Evolutionary conservation across 2,888 invertebrate genomes (phyloP).

Genomic region (Pterostichus niger): DNA sequence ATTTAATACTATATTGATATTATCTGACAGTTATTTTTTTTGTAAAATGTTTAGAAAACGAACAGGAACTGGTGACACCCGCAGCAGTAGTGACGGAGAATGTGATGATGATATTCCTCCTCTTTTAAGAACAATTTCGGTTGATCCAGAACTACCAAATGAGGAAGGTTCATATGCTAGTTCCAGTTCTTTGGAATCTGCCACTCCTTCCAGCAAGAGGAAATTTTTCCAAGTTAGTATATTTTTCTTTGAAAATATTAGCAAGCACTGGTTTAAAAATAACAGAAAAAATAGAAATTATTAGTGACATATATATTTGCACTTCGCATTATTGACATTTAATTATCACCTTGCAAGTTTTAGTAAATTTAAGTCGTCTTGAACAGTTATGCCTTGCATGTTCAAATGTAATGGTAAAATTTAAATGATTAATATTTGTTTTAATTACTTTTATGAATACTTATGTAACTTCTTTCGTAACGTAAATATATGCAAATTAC

Average conservation of each 20-base stretch:
- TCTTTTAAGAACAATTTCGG: conserved; percentile 81
- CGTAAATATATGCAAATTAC: conserved; percentile 53
- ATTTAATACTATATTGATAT: too few relatives aligned
- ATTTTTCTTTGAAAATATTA: conserved; percentile 9
- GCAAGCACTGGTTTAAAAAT: conserved; percentile 12
- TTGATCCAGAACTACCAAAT: conserved; percentile 77
- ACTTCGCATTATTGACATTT: conserved; percentile 32
- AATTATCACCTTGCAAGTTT: conserved; percentile 22
- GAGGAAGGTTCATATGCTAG: conserved; percentile 77
- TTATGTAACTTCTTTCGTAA: conserved; percentile 39
- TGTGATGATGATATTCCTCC: conserved; percentile 80
- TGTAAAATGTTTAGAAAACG: conserved; percentile 68
- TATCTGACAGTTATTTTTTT: not conserved
- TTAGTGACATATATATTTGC: not conserved
- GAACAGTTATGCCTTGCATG: not conserved
- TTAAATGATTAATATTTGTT: conserved; percentile 48
- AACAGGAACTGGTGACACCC: conserved; percentile 73
- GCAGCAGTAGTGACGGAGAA: conserved; percentile 79
- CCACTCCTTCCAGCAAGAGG: conserved; percentile 76
- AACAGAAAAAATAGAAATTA: conserved; percentile 28
- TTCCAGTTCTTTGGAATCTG: conserved; percentile 78
- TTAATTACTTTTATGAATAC: conserved; percentile 53
- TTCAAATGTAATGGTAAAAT: conserved; percentile 32
- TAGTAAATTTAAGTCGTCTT: conserved; percentile 28
- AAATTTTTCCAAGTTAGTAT: conserved; percentile 73